A percentile compares a stretch with the other conserved stretches of the same genome.
These are phyloP conservation scores for Silvanus unidentatus DNA, from an alignment of 2,888 invertebrate species.

Conservation along the genomic window DNA sequence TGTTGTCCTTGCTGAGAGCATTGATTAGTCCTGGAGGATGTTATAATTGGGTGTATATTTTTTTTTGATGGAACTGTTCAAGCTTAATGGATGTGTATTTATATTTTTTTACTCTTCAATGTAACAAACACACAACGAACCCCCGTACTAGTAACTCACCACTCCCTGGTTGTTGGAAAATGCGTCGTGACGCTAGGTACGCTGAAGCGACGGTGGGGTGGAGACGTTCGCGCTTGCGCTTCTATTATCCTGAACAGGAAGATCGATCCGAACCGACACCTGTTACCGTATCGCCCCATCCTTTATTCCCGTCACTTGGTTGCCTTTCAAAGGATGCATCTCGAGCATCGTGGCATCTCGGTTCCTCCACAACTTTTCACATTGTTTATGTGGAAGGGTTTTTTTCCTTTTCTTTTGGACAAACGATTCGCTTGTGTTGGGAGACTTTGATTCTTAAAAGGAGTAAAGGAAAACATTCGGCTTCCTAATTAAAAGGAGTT, in stretches of 20 bases:
- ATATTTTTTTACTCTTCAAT: not conserved
- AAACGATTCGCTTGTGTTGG: too few relatives aligned
- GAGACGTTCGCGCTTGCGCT: conserved; percentile 33
- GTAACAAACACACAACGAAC: conserved; percentile 5
- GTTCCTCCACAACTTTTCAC: not conserved
- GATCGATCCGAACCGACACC: conserved; percentile 46
- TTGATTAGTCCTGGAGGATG: too few relatives aligned
- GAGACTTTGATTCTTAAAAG: too few relatives aligned
- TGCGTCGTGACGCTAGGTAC: conserved; percentile 35
- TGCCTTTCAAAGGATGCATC: conserved; percentile 15
- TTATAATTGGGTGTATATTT: too few relatives aligned
- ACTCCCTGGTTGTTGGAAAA: conserved; percentile 41
- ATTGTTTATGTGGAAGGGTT: too few relatives aligned
- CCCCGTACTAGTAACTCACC: conserved; percentile 32
- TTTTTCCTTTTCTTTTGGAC: too few relatives aligned
- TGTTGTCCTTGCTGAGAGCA: too few relatives aligned
- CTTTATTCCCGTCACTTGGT: conserved; percentile 14
- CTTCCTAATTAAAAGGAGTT: too few relatives aligned
- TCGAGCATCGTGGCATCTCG: not conserved
- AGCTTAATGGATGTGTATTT: not conserved
- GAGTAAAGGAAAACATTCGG: too few relatives aligned
- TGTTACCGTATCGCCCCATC: conserved; percentile 38
- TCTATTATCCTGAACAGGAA: conserved; percentile 29
- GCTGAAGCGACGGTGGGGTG: conserved; percentile 37
- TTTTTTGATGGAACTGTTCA: not conserved